Evolutionary conservation across 2,888 invertebrate species (phyloP).

Genomic region (Hirudinaria manillensis): DNA sequence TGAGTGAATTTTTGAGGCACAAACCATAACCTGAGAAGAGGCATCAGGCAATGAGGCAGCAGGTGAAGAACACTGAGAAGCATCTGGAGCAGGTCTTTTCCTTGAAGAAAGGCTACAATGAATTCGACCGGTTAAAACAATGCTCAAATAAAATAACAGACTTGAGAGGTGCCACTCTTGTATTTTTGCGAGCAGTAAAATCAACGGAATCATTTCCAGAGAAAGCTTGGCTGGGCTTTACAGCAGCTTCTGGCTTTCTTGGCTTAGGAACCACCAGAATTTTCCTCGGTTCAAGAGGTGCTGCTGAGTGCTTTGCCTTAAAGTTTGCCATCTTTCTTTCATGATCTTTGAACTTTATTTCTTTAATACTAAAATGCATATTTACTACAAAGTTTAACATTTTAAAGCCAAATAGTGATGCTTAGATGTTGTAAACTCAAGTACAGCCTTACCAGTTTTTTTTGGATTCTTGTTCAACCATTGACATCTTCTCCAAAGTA

Average conservation of each 20-base stretch:
- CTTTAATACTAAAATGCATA: slow-evolving; percentile 18
- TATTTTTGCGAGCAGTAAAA: not conserved
- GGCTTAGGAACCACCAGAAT: not conserved
- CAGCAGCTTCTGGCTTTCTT: not conserved
- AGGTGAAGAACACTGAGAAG: not conserved
- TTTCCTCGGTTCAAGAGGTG: slow-evolving; percentile 13
- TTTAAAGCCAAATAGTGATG: not conserved
- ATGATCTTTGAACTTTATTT: slow-evolving; percentile 26
- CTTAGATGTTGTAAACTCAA: not conserved
- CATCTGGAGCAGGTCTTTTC: slow-evolving; percentile 8
- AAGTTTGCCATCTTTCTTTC: slow-evolving; percentile 17
- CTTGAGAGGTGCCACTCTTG: not conserved
- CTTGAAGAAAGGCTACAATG: not conserved
- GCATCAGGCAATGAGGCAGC: not conserved
- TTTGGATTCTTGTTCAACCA: slow-evolving; percentile 20
- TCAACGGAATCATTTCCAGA: not conserved
- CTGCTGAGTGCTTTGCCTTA: slow-evolving; percentile 17
- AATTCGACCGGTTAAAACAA: no score
- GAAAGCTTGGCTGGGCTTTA: not conserved
- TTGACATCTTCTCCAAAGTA: slow-evolving; percentile 28
- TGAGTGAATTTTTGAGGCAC: no score
- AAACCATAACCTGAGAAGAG: no score
- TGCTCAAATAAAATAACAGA: not conserved
- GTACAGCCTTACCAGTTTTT: slow-evolving; percentile 22
- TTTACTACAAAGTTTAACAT: not conserved